Conservation (phyloP, 1,140 invertebrate species). For the Cotesia chilonis region DNA sequence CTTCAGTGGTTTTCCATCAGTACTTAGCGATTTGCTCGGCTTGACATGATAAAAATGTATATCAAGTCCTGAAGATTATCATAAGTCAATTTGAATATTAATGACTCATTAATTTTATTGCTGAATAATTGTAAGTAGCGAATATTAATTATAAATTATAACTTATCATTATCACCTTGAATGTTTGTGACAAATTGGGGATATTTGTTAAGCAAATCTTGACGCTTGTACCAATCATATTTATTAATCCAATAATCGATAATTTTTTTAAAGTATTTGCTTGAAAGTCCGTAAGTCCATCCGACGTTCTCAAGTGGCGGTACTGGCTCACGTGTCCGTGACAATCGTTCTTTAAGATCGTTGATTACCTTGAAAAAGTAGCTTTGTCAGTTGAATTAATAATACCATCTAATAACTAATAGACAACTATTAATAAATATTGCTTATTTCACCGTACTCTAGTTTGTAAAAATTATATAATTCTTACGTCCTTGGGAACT, state of each 20-base stretch:
- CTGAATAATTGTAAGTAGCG: background rate
- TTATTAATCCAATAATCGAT: conserved; percentile 76
- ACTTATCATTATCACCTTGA: conserved; percentile 60
- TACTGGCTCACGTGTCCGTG: conserved; percentile 58
- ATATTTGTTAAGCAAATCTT: conserved; percentile 74
- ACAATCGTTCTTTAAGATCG: conserved; percentile 59
- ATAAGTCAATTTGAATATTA: too few species aligned
- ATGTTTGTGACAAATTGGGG: conserved; percentile 77
- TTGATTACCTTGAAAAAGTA: conserved; percentile 53
- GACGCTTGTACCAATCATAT: conserved; percentile 76
- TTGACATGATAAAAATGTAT: conserved; percentile 75
- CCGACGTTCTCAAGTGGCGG: conserved; percentile 67
- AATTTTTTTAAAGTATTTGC: conserved; percentile 70
- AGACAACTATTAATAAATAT: background rate
- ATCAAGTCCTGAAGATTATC: conserved; percentile 69
- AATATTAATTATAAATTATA: background rate
- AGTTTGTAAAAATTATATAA: background rate
- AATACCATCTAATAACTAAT: background rate
- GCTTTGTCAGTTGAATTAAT: background rate
- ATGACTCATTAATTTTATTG: too few species aligned
- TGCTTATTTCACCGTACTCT: background rate
- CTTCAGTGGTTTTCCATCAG: conserved; percentile 59
- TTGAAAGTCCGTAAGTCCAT: conserved; percentile 78
- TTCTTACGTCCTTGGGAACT: conserved; percentile 54
- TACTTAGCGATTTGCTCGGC: conserved; percentile 56